These are phyloP conservation scores for Dione juno DNA, from an alignment of 2,888 invertebrate species.

Conservation along the genomic window DNA sequence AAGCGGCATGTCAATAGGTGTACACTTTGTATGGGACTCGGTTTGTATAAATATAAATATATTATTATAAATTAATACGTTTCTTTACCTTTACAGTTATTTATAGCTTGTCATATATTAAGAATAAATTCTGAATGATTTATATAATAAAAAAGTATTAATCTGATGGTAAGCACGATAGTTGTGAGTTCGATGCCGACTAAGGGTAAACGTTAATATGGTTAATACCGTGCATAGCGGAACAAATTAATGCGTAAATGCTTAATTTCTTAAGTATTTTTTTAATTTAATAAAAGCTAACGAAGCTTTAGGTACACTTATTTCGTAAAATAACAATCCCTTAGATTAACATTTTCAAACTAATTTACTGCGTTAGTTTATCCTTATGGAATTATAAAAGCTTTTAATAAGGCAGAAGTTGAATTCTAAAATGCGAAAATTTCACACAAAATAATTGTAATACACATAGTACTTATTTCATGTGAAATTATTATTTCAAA, in stretches of 20 bases:
- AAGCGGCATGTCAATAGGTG: neutral
- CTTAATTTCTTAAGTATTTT: neutral
- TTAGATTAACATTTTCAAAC: slow-evolving; percentile 16
- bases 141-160: too few species aligned
- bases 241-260: neutral
- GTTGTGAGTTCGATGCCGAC: too few species aligned
- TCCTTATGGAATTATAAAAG: slow-evolving; percentile 5
- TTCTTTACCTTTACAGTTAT: too few species aligned
- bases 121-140: too few species aligned
- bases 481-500: too few species aligned
- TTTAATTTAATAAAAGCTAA: neutral
- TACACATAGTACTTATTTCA: neutral
- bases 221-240: neutral
- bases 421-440: neutral
- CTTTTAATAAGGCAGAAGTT: neutral
- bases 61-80: too few species aligned
- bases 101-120: too few species aligned
- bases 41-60: too few species aligned
- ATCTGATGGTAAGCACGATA: too few species aligned
- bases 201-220: too few species aligned
- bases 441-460: neutral
- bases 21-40: neutral
- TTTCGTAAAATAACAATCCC: slow-evolving; percentile 20
- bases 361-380: slow-evolving; percentile 16
- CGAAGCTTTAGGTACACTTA: slow-evolving; percentile 12